Base-by-base conservation (phyloP, 2,113 vertebrate species). In the Synodontis membranacea region DNA sequence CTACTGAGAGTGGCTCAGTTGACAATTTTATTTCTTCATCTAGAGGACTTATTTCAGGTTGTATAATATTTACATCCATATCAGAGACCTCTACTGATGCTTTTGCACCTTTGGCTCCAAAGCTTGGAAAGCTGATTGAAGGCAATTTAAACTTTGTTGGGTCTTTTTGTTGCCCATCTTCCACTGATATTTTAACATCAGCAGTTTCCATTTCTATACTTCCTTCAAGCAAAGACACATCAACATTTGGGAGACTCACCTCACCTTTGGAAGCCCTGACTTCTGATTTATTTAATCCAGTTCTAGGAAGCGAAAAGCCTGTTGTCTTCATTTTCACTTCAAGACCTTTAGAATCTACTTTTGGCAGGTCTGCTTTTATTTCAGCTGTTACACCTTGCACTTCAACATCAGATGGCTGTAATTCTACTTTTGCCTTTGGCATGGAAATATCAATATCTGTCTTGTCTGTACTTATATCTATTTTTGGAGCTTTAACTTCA, bases 81-180 rank as follows among this genome's bases (percentile, higher is more conserved):
- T 12, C 62, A 21, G 86, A 60, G 15, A 64, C 12, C 5, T 91
- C 86, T 8, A 72, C 74, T 37, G 23, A 60, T 9, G 34, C 70
- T 42, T 86, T 86, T 72, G 90, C 10, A 28, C 34, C 3, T 50
- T 39, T 66, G 0, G 54, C 1, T 46, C 92, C 91, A 88, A 94
- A 85, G 87, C 88, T 91, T 0, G 92, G 91, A 1, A 93, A 23
- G 50, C 87, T 91, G 1, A 93, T 86, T 84, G 86, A 84, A 1
- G 92, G 93, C 42, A 93, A 80, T 79, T 88, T 91, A 89, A 74
- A 92, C 75, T 39, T 86, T 87, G 25, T 87, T 31, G 66, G 86
- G 10, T n/a, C 28, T 82, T 64, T 82, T 46, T 46, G 80, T 46
- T 31, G 39, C 23, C 14, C 25, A n/a, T 64, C 58, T 62, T n/a